Conservation (phyloP, 2,113 vertebrate genomes). For the Labrus mixtus region DNA sequence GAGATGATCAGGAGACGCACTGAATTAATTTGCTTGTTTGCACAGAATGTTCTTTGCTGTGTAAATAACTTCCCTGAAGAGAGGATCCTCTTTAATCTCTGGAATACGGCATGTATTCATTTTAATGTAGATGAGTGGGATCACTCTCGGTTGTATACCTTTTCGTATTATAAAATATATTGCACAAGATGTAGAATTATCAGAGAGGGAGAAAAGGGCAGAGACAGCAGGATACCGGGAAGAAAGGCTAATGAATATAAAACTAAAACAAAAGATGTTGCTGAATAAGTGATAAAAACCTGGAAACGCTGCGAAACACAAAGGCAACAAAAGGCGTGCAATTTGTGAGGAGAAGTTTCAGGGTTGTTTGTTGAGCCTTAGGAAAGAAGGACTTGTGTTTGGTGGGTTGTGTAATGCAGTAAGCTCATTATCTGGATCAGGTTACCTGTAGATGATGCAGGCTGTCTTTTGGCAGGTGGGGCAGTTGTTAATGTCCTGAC, state of each 20-base stretch:
- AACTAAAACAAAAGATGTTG: conserved; percentile 8
- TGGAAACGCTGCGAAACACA: conserved; percentile 4
- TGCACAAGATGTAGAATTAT: conserved; percentile 29
- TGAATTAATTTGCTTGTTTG: conserved; percentile 48
- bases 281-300: conserved; percentile 31
- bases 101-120: conserved; percentile 8
- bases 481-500: conserved; percentile 99
- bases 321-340: background rate
- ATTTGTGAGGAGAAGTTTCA: background rate
- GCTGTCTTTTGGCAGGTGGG: conserved; percentile 97
- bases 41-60: conserved; percentile 25
- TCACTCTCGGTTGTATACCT: background rate
- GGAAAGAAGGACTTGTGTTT: conserved; percentile 31
- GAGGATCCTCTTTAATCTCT: conserved; percentile 11
- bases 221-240: conserved; percentile 23
- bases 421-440: conserved; percentile 46
- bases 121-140: conserved; percentile 31
- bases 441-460: conserved; percentile 99
- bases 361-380: conserved; percentile 19
- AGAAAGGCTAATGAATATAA: conserved; percentile 22
- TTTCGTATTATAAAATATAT: conserved; percentile 12
- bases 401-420: conserved; percentile 43
- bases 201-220: conserved; percentile 27
- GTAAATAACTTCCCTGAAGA: conserved; percentile 41
- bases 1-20: conserved; percentile 18